Evolutionary conservation across 2,888 invertebrate species (phyloP).

Genomic region (Oscheius onirici): DNA sequence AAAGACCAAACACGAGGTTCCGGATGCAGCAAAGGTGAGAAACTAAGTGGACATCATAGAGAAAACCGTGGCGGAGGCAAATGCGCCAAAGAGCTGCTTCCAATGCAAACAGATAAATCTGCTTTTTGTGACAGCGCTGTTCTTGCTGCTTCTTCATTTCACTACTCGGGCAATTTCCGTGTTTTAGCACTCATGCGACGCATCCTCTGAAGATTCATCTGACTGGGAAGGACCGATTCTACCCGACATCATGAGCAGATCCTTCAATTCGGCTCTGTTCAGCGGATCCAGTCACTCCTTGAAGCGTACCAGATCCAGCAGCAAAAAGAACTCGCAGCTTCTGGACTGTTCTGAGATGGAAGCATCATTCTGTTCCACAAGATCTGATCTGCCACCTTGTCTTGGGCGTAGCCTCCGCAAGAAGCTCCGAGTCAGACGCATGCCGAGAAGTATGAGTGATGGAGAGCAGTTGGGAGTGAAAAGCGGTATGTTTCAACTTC

Average conservation of each 20-base stretch:
- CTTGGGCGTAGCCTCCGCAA: constrained; percentile 38
- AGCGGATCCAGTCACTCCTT: constrained; percentile 40
- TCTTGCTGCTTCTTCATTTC: constrained; percentile 12
- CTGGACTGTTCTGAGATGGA: constrained; percentile 55
- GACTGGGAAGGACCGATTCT: constrained; percentile 40
- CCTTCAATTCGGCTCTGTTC: constrained; percentile 43
- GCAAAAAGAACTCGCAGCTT: constrained; percentile 35
- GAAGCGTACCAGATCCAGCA: constrained; percentile 40
- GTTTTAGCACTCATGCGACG: constrained; percentile 59
- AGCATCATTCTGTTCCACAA: constrained; percentile 59
- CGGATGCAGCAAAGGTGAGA: constrained; percentile 49
- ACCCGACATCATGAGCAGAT: constrained; percentile 43
- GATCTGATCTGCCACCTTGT: constrained; percentile 52
- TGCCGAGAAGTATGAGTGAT: constrained; percentile 63
- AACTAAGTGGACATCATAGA: not conserved
- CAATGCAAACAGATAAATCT: constrained; percentile 25
- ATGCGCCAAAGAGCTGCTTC: constrained; percentile 20
- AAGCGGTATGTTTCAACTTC: constrained; percentile 15
- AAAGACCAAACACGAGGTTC: constrained; percentile 39
- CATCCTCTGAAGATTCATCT: constrained; percentile 61
- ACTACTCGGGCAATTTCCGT: not conserved
- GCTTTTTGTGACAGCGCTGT: constrained; percentile 24
- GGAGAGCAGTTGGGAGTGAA: constrained; percentile 59
- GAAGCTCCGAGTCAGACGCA: constrained; percentile 47
- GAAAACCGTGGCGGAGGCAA: constrained; percentile 19